Percentiles rank a stretch among this genome's conserved stretches.
phyloP scores from a whole-genome alignment of 2,888 invertebrate species.

The Hipparchia semele region DNA sequence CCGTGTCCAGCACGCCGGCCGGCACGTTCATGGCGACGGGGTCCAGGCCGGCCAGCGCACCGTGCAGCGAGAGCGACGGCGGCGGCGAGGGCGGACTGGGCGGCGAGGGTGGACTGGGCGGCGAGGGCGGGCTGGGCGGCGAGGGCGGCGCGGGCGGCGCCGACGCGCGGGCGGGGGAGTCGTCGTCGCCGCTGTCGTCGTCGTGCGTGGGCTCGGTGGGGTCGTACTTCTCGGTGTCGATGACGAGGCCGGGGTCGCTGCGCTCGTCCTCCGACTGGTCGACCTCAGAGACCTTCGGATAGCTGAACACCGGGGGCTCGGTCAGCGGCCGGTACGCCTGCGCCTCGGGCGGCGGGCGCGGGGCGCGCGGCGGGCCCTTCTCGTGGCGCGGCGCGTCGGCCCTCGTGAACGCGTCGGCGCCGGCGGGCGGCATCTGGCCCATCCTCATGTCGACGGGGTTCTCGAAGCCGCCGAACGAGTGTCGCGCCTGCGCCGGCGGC shows the following conservation, averaged over 20 bases:
- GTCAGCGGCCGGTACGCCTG: slow-evolving; percentile 55
- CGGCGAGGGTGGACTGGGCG: slow-evolving; percentile 3
- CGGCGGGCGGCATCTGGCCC: slow-evolving; percentile 45
- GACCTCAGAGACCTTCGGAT: slow-evolving; percentile 60
- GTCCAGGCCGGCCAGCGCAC: slow-evolving; percentile 54
- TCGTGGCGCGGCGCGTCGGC: slow-evolving; percentile 70
- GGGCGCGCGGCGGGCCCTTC: slow-evolving; percentile 41
- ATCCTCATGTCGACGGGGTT: slow-evolving; percentile 69
- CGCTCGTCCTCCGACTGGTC: slow-evolving; percentile 77
- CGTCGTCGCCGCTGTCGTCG: slow-evolving; percentile 62
- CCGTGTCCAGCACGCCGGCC: slow-evolving; percentile 59
- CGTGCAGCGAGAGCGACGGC: slow-evolving; percentile 54
- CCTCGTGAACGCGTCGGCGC: slow-evolving; percentile 80
- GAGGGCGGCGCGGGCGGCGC: slow-evolving; percentile 28
- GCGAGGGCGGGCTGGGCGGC: slow-evolving; percentile 32
- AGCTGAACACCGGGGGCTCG: slow-evolving; percentile 65
- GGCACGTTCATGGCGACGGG: slow-evolving; percentile 52
- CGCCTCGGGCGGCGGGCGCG: slow-evolving; percentile 42
- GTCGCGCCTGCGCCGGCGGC: slow-evolving; percentile 47
- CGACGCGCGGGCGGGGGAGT: slow-evolving; percentile 26
- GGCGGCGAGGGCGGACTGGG: slow-evolving; percentile 45
- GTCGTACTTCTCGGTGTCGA: slow-evolving; percentile 83
- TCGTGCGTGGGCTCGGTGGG: slow-evolving; percentile 80
- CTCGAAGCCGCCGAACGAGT: slow-evolving; percentile 65
- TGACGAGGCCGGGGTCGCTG: slow-evolving; percentile 83